Evolutionary conservation across 2,888 invertebrate genomes (phyloP).

Genomic region (Tupiocoris notatus): DNA sequence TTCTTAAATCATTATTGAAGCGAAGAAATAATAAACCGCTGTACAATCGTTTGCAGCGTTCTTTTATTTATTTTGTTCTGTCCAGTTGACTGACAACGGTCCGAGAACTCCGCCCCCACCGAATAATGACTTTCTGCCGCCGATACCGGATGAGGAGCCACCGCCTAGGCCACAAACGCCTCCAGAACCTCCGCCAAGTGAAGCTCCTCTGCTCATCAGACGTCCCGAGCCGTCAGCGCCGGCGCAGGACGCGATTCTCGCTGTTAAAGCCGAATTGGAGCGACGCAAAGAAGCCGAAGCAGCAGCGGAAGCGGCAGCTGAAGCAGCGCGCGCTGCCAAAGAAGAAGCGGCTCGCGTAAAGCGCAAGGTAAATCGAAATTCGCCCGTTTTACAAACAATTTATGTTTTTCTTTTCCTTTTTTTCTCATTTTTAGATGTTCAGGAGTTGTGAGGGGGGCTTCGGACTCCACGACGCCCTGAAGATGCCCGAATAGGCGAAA

Average conservation of each 20-base stretch:
- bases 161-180: conserved; percentile 21
- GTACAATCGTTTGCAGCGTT: no score
- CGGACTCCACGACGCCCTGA: no score
- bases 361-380: conserved; percentile 35
- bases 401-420: not conserved
- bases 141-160: conserved; percentile 16
- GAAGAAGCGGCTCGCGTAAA: conserved; percentile 45
- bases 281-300: conserved; percentile 36
- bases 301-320: conserved; percentile 9
- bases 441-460: no score
- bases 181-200: not conserved
- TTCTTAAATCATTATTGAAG: no score
- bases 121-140: not conserved
- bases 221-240: conserved; percentile 19
- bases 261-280: conserved; percentile 31
- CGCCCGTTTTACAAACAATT: not conserved
- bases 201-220: not conserved
- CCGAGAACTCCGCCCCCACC: conserved; percentile 40
- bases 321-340: conserved; percentile 21
- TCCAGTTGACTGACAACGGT: not conserved
- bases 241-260: conserved; percentile 26
- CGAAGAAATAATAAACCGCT: no score
- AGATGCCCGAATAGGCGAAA: no score
- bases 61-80: no score
- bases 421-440: no score